Conservation (phyloP, 2,888 invertebrate genomes). For the Gymnocheta viridis region DNA sequence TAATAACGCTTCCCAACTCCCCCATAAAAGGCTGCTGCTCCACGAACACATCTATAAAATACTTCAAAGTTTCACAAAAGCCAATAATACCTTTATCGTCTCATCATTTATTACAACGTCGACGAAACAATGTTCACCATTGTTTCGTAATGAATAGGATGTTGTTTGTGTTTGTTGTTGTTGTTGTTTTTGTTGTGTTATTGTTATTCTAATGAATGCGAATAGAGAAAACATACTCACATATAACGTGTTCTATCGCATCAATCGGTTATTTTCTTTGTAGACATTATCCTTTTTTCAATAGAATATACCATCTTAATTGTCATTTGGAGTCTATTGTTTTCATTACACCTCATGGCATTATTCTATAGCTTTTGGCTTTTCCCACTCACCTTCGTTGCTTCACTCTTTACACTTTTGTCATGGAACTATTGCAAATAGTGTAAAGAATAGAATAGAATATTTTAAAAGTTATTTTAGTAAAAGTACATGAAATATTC, state of each 20-base stretch:
- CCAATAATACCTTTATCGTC: constrained; percentile 12
- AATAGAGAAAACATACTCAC: constrained; percentile 1
- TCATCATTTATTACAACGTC: constrained; percentile 24
- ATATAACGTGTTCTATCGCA: constrained; percentile 63
- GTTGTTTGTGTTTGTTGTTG: too few relatives aligned
- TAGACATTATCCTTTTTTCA: constrained; percentile 56
- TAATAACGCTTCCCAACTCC: not conserved
- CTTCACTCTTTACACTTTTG: not conserved
- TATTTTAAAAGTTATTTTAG: constrained; percentile 61
- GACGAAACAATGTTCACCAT: constrained; percentile 14
- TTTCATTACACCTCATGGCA: constrained; percentile 33
- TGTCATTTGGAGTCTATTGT: constrained; percentile 67
- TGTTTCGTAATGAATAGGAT: constrained; percentile 30
- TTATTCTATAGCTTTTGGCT: not conserved
- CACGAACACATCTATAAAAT: not conserved
- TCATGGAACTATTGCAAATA: constrained; percentile 40
- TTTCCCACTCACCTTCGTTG: not conserved
- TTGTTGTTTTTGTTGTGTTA: too few relatives aligned
- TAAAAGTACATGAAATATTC: constrained; percentile 35
- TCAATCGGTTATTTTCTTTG: constrained; percentile 64
- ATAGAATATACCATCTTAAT: constrained; percentile 63
- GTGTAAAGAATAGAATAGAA: constrained; percentile 28
- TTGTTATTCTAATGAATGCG: constrained; percentile 40
- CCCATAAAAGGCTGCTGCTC: not conserved
- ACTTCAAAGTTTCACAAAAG: constrained; percentile 1